Conservation (phyloP, 2,888 invertebrate species). For the Timandra comae region DNA sequence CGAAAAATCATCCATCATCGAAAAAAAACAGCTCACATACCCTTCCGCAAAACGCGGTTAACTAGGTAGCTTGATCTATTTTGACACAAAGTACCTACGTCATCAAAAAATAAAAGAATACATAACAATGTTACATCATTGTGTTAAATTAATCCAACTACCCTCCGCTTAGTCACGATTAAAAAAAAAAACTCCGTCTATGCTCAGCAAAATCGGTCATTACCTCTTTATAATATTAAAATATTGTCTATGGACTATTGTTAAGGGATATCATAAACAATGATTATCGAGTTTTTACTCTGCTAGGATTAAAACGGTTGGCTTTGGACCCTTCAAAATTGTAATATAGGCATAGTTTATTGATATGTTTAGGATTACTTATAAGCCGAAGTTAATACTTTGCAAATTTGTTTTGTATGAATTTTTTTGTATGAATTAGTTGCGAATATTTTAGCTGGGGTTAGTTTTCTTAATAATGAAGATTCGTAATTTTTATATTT, state of each 20-base stretch:
- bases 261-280: constrained; percentile 47
- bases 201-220: constrained; percentile 29
- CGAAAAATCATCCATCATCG: no score
- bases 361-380: constrained; percentile 42
- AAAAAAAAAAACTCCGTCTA: constrained; percentile 24
- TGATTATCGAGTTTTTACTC: constrained; percentile 40
- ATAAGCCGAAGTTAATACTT: constrained; percentile 37
- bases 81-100: no score
- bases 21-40: no score
- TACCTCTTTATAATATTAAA: constrained; percentile 41
- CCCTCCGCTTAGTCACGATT: constrained; percentile 49
- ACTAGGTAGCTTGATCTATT: no score
- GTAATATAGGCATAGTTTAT: constrained; percentile 25
- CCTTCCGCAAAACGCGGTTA: no score
- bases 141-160: constrained; percentile 25
- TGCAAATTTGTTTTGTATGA: no score
- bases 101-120: no score
- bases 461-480: no score
- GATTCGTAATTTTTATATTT: no score
- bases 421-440: no score
- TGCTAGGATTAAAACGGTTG: constrained; percentile 23
- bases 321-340: no score
- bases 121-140: no score
- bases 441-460: constrained; percentile 2
- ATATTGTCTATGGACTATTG: constrained; percentile 21